These are phyloP conservation scores for Agrotis clavis DNA, from an alignment of 2,888 invertebrate species.

Conservation along the genomic window DNA sequence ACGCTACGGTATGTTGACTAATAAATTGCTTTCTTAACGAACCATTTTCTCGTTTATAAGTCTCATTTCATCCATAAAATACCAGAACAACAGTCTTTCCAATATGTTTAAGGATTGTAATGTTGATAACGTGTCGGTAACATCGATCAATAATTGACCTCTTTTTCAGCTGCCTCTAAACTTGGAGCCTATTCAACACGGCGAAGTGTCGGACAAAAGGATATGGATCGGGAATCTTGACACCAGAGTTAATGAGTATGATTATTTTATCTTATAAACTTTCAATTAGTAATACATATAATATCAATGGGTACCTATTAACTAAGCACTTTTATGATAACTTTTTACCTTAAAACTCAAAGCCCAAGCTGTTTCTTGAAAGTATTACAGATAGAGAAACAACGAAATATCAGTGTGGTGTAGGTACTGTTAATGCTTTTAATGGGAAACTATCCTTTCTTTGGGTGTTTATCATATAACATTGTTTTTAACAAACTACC, in stretches of 20 bases:
- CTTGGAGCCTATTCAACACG: constrained; percentile 90
- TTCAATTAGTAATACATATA: not conserved
- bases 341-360: not conserved
- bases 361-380: not conserved
- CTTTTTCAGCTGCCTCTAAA: constrained; percentile 87
- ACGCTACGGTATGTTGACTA: constrained; percentile 73
- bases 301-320: not conserved
- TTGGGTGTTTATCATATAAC: not conserved
- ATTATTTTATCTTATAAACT: constrained; percentile 70
- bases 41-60: not conserved
- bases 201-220: constrained; percentile 92
- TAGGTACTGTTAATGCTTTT: not conserved
- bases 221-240: constrained; percentile 98
- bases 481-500: constrained; percentile 77
- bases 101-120: not conserved
- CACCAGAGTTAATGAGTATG: constrained; percentile 98
- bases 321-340: not conserved
- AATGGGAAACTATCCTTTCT: not conserved
- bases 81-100: too few relatives aligned
- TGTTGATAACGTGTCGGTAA: not conserved
- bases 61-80: too few relatives aligned
- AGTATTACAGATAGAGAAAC: not conserved
- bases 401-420: not conserved
- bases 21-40: not conserved
- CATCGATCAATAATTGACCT: constrained; percentile 46